Percentiles rank a stretch among this genome's conserved stretches.
Conservation (phyloP, 2,888 invertebrate species). For the Clistopyga incitator region DNA sequence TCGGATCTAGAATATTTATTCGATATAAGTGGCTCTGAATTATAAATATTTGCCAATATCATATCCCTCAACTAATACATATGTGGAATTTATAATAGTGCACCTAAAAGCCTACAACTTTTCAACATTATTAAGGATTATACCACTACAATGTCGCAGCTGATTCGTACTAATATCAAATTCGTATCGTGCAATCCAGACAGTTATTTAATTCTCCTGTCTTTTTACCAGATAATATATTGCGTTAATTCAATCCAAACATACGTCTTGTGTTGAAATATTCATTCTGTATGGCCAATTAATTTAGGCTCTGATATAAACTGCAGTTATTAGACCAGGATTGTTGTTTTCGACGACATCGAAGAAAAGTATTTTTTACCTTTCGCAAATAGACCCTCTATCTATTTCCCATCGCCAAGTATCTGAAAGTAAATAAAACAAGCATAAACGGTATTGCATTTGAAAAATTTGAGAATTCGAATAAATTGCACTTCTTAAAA, state of each 20-base stretch:
- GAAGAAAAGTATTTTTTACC: slow-evolving; percentile 64
- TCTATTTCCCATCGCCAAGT: slow-evolving; percentile 68
- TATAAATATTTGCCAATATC: slow-evolving; percentile 25
- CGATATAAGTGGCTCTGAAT: slow-evolving; percentile 28
- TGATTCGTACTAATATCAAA: slow-evolving; percentile 31
- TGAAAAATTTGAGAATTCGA: slow-evolving; percentile 38
- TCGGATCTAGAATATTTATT: slow-evolving; percentile 19
- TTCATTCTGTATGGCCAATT: slow-evolving; percentile 43
- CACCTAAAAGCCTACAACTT: slow-evolving; percentile 27
- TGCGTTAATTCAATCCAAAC: slow-evolving; percentile 28
- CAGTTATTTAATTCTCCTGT: slow-evolving; percentile 20
- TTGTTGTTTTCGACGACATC: slow-evolving; percentile 63
- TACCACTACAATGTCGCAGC: slow-evolving; percentile 28
- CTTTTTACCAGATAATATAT: slow-evolving; percentile 13
- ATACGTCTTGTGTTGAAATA: slow-evolving; percentile 35
- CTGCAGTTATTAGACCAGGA: slow-evolving; percentile 61
- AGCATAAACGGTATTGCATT: slow-evolving; percentile 67
- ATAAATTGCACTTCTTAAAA: slow-evolving; percentile 42
- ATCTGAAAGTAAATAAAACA: slow-evolving; percentile 69
- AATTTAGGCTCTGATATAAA: slow-evolving; percentile 58
- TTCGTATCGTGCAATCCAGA: slow-evolving; percentile 19
- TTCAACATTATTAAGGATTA: slow-evolving; percentile 10
- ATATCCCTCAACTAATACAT: slow-evolving; percentile 35
- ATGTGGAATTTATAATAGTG: slow-evolving; percentile 29
- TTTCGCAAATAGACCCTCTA: slow-evolving; percentile 66